A percentile compares a stretch with the other conserved stretches of the same genome.
phyloP scores from a whole-genome alignment of 2,113 vertebrate genomes.

The Lates calcarifer region DNA sequence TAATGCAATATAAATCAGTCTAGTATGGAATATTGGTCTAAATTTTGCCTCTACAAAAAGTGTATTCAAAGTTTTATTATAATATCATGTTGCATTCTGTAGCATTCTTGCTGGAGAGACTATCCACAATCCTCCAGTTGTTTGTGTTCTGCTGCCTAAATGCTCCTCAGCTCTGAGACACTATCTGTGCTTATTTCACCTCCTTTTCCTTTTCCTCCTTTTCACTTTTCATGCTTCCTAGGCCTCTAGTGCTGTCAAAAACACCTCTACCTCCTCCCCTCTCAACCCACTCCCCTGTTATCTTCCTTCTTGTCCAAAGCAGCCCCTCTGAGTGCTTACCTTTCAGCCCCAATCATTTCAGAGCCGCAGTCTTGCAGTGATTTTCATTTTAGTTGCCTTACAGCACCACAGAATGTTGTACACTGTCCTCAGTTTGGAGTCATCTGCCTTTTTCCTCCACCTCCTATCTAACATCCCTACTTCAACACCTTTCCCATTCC shows the following conservation, averaged over 20 bases:
- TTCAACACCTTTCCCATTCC: slow-evolving; percentile 34
- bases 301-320: slow-evolving; percentile 68
- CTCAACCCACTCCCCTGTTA: slow-evolving; percentile 59
- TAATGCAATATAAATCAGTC: not conserved
- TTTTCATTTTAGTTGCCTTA: slow-evolving; percentile 69
- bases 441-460: slow-evolving; percentile 35
- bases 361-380: slow-evolving; percentile 49
- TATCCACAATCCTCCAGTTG: slow-evolving; percentile 12
- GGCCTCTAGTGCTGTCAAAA: slow-evolving; percentile 67
- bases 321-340: slow-evolving; percentile 68
- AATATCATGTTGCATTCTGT: slow-evolving; percentile 4
- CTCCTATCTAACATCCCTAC: slow-evolving; percentile 27
- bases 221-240: slow-evolving; percentile 28
- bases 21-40: not conserved
- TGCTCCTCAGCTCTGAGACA: slow-evolving; percentile 37
- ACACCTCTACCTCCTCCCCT: slow-evolving; percentile 63
- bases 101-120: not conserved
- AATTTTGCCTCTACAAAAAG: not conserved
- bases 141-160: slow-evolving; percentile 37
- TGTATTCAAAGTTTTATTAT: not conserved
- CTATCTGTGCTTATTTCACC: slow-evolving; percentile 44
- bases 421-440: slow-evolving; percentile 57
- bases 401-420: slow-evolving; percentile 48
- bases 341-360: slow-evolving; percentile 75
- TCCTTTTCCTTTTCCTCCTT: slow-evolving; percentile 27